These are phyloP conservation scores for Meloidogyne floridensis DNA, from an alignment of 1,140 invertebrate genomes.

Conservation along the genomic window DNA sequence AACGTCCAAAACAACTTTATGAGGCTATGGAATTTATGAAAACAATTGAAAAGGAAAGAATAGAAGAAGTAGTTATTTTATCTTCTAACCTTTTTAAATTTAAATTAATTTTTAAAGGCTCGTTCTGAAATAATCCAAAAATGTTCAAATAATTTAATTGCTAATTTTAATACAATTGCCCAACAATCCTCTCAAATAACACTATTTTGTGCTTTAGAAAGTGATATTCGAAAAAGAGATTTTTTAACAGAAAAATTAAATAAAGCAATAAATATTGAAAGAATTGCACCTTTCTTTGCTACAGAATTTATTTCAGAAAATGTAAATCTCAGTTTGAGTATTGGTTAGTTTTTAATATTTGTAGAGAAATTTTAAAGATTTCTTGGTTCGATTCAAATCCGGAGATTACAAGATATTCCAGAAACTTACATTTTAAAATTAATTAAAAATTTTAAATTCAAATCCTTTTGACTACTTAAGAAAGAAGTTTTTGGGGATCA, in stretches of 20 bases:
- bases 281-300: conserved; percentile 21
- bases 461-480: too few species aligned
- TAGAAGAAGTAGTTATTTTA: neutral
- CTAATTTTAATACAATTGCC: conserved; percentile 15
- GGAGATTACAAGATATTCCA: too few species aligned
- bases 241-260: neutral
- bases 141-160: conserved; percentile 12
- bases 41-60: conserved; percentile 32
- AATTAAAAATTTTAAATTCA: too few species aligned
- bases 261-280: conserved; percentile 4
- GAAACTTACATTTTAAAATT: too few species aligned
- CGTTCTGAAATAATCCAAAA: conserved; percentile 16
- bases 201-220: conserved; percentile 25
- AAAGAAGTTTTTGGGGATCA: too few species aligned
- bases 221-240: conserved; percentile 9
- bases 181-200: conserved; percentile 15
- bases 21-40: conserved; percentile 51
- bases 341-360: conserved; percentile 1
- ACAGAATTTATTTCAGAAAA: conserved; percentile 22
- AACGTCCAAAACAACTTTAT: conserved; percentile 47
- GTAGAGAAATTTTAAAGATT: neutral
- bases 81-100: neutral
- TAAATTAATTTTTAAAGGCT: neutral
- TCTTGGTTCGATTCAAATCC: too few species aligned
- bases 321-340: conserved; percentile 27